These are phyloP conservation scores for Haliclona indistincta DNA, from an alignment of 37 sponge, comb jelly and placozoan species.

Conservation along the genomic window DNA sequence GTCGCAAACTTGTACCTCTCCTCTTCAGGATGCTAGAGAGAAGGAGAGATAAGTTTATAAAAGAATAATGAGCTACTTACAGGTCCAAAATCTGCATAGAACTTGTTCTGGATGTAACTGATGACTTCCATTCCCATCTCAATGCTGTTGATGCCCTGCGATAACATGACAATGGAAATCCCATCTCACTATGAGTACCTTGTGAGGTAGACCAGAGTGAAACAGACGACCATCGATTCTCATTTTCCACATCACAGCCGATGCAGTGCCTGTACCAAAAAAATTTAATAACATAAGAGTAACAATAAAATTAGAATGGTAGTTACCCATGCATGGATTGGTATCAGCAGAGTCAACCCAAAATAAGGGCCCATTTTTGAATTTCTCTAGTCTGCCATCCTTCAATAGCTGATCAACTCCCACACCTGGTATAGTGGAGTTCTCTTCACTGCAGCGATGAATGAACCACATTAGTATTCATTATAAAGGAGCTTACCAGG, in stretches of 20 bases:
- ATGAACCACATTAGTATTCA: no score
- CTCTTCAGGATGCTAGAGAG: slow-evolving; percentile 66
- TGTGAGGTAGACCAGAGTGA: slow-evolving; percentile 85
- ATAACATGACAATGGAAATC: not conserved
- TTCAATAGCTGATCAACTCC: slow-evolving; percentile 75
- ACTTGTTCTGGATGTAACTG: slow-evolving; percentile 49
- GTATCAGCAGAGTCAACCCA: slow-evolving; percentile 82
- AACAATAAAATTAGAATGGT: not conserved
- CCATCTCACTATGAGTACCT: not conserved
- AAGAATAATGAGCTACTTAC: no score
- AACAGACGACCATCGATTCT: slow-evolving; percentile 61
- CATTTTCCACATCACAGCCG: slow-evolving; percentile 70
- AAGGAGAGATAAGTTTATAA: no score
- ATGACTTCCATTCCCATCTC: slow-evolving; percentile 66
- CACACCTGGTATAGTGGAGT: slow-evolving; percentile 54
- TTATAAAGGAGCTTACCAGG: no score
- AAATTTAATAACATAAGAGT: not conserved
- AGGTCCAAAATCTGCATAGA: slow-evolving; percentile 71
- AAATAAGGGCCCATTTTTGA: slow-evolving; percentile 67
- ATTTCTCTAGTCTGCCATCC: slow-evolving; percentile 59
- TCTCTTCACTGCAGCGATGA: slow-evolving; percentile 88
- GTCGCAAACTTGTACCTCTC: slow-evolving; percentile 63
- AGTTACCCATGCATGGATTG: slow-evolving; percentile 69
- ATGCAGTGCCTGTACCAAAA: slow-evolving; percentile 57
- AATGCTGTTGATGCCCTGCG: slow-evolving; percentile 64